Percentiles rank a stretch among this genome's conserved stretches.
Conservation (phyloP, 2,888 invertebrate species). For the Orthosia gracilis region DNA sequence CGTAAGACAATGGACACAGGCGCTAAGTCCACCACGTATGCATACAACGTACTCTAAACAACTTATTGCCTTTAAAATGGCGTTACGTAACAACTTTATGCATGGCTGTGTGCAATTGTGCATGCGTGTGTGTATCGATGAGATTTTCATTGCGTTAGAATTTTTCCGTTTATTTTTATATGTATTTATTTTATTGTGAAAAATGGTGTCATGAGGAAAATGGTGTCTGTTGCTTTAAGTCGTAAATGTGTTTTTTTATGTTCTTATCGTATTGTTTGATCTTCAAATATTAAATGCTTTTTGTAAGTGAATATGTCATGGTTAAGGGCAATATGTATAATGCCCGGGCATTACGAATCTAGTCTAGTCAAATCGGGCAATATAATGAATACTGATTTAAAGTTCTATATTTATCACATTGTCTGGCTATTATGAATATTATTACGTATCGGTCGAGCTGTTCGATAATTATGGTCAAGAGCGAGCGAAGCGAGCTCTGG, state of each 20-base stretch:
- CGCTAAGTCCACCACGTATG: constrained; percentile 69
- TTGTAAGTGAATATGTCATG: no score
- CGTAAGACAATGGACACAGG: constrained; percentile 76
- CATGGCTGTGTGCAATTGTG: constrained; percentile 54
- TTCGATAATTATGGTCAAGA: no score
- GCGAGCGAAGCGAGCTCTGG: no score
- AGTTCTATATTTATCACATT: no score
- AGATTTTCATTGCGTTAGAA: constrained; percentile 70
- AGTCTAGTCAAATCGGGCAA: no score
- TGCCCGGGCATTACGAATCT: no score
- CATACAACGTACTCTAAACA: constrained; percentile 78
- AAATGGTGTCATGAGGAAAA: constrained; percentile 58
- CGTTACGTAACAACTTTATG: constrained; percentile 77
- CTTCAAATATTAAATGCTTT: background rate
- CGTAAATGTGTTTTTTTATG: constrained; percentile 32
- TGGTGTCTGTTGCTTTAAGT: constrained; percentile 11
- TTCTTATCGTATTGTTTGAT: background rate
- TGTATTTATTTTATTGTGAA: constrained; percentile 60
- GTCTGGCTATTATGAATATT: no score
- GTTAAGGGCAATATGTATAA: no score
- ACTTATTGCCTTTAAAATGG: constrained; percentile 83
- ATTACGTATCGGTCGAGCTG: no score
- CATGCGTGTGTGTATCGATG: constrained; percentile 60
- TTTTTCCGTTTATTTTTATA: constrained; percentile 72
- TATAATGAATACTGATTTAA: no score